These are phyloP conservation scores for Eretmochelys imbricata DNA, from an alignment of 2,113 vertebrate genomes.

Conservation along the genomic window DNA sequence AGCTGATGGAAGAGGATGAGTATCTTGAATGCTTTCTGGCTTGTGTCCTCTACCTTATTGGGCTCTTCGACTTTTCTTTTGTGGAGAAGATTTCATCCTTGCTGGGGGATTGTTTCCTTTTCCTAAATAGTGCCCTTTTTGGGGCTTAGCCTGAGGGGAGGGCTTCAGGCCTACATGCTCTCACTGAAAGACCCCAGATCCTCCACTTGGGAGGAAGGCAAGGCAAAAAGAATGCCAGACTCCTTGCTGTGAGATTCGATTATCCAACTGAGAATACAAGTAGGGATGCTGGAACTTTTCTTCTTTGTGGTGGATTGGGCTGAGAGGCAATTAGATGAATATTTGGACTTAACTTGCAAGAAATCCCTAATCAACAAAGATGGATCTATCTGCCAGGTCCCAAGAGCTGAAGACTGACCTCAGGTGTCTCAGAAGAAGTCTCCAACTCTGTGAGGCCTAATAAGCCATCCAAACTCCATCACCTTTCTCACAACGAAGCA, in stretches of 20 bases:
- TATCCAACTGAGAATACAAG: rapidly evolving
- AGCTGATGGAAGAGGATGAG: too few species aligned
- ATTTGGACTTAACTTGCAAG: background rate
- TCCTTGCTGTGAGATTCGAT: background rate
- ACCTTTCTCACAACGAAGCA: background rate
- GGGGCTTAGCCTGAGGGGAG: background rate
- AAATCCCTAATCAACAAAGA: background rate
- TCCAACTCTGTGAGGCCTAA: background rate
- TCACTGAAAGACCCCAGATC: background rate
- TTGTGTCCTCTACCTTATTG: background rate
- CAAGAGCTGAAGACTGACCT: too few species aligned
- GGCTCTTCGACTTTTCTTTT: background rate
- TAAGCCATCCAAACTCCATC: background rate
- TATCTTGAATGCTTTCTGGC: background rate
- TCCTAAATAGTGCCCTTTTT: background rate
- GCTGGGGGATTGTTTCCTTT: background rate
- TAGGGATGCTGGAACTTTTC: background rate
- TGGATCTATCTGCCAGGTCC: too few species aligned
- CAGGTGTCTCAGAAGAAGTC: background rate
- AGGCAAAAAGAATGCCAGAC: background rate
- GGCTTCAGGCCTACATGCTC: too few species aligned
- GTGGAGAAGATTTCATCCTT: background rate
- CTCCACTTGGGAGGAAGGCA: background rate
- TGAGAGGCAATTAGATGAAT: background rate
- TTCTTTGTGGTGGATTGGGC: background rate